A percentile compares a stretch with the other conserved stretches of the same genome.
Evolutionary conservation across 2,113 vertebrate genomes (phyloP).

Genomic region (Xenopus borealis): DNA sequence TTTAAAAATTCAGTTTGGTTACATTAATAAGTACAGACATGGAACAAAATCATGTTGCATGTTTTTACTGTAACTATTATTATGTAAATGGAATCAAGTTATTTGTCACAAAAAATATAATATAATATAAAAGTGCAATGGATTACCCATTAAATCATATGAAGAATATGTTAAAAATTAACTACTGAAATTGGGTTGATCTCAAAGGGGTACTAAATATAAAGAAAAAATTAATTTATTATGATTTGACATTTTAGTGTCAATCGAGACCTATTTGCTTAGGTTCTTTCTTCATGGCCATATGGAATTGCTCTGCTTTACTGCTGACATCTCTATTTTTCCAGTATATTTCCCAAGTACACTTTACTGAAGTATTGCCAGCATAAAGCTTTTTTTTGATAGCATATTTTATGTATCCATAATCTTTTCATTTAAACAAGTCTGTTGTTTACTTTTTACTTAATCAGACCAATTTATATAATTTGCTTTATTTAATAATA

Average conservation of each 20-base stretch:
- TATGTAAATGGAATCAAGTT: too few species aligned
- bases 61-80: too few species aligned
- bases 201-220: constrained; percentile 2
- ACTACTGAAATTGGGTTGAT: neutral
- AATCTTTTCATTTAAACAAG: neutral
- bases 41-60: too few species aligned
- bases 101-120: too few species aligned
- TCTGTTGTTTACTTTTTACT: too few species aligned
- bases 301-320: neutral
- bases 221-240: neutral
- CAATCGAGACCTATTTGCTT: neutral
- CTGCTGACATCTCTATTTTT: neutral
- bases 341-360: neutral
- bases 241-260: neutral
- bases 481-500: too few species aligned
- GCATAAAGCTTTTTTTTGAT: neutral
- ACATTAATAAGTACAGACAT: too few species aligned
- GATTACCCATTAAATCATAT: too few species aligned
- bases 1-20: too few species aligned
- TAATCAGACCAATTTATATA: too few species aligned
- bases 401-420: neutral
- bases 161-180: constrained; percentile 1
- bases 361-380: neutral
- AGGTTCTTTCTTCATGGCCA: neutral
- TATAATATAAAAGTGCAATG: too few species aligned